A percentile compares a stretch with the other conserved stretches of the same genome.
These are phyloP conservation scores for Chrosomus eos DNA, from an alignment of 2,797 vertebrate species.

Conservation along the genomic window DNA sequence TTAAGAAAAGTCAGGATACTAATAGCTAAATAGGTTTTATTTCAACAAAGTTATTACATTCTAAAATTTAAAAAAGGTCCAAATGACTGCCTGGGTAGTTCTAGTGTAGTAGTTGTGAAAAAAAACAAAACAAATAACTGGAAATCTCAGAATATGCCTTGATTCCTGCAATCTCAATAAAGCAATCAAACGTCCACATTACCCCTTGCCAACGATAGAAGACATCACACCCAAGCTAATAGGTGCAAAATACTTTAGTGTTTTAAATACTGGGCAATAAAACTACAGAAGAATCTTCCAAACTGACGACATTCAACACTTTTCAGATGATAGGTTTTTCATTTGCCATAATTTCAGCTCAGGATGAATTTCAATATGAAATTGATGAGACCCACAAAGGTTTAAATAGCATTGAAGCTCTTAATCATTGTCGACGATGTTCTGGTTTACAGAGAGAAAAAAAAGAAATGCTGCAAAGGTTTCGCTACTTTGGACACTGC, in stretches of 20 bases:
- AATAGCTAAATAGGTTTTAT: background rate
- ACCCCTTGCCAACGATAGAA: too few relatives aligned
- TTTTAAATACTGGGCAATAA: slow-evolving; percentile 23
- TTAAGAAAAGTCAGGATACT: background rate
- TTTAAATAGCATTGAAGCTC: background rate
- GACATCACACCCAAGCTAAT: too few relatives aligned
- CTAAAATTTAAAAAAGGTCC: background rate
- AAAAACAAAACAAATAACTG: too few relatives aligned
- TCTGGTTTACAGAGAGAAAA: too few relatives aligned
- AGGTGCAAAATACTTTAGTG: background rate
- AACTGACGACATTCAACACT: slow-evolving; percentile 26
- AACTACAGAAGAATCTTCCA: slow-evolving; percentile 4
- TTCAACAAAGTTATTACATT: background rate
- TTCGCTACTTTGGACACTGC: background rate
- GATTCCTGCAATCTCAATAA: too few relatives aligned
- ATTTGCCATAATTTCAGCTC: slow-evolving; percentile 7
- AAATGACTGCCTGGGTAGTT: background rate
- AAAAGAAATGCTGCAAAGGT: too few relatives aligned
- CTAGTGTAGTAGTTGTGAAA: too few relatives aligned
- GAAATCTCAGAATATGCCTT: too few relatives aligned
- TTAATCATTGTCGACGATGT: background rate
- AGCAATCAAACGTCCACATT: too few relatives aligned
- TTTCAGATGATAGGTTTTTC: background rate
- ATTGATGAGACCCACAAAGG: background rate
- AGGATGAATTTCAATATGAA: slow-evolving; percentile 13